Evolutionary conservation across 2,113 vertebrate species (phyloP), one percentile per base, ranked within the genome.

Genomic region (Tragulus kanchil): DNA sequence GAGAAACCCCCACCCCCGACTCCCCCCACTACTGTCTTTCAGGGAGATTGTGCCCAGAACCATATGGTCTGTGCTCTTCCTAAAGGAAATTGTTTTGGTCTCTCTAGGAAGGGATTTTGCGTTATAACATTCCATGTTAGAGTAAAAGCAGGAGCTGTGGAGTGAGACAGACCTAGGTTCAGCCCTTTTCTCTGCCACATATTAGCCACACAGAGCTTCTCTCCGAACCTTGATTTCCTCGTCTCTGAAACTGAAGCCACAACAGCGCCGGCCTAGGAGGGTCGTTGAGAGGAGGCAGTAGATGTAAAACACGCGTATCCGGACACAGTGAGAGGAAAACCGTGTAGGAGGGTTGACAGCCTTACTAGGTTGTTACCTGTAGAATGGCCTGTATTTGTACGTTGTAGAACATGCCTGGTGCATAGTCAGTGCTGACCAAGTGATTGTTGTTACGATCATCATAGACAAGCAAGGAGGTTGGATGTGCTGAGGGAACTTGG

Each of bases 91-190:
- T n/a, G n/a, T n/a, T n/a, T n/a, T 78, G 61, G 26, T 88, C 77
- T 95, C 65, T 56, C 54, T 69, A 62, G 69, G 90, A 82, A 83
- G 71, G 59, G 58, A 78, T 64, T 82, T 85, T 28, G 48, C 9
- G 4, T 45, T 36, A n/a, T 79, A 61, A 1, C 64, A n/a, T 85
- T 52, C n/a, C 36, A 21, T 61, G 83, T 69, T 36, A 36, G 36
- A 25, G 25, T 42, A 59, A 67, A 67, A 89, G 28, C 23, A 61
- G 50, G 73, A 48, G n/a, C 28, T 65, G 64, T 42, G 54, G 59
- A 75, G 14, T 13, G 5, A 85, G 77, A 2, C 75, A 45, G n/a
- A 23, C 48, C 58, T 50, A 42, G 16, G 28, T n/a, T 26, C 25
- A 61, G 16, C 36, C 50, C 48, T 71, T 42, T 25, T 50, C 75